A percentile compares a stretch with the other conserved stretches of the same genome.
These are phyloP conservation scores for Ctenopoma multispine DNA, from an alignment of 2,797 vertebrate species.

Conservation along the genomic window DNA sequence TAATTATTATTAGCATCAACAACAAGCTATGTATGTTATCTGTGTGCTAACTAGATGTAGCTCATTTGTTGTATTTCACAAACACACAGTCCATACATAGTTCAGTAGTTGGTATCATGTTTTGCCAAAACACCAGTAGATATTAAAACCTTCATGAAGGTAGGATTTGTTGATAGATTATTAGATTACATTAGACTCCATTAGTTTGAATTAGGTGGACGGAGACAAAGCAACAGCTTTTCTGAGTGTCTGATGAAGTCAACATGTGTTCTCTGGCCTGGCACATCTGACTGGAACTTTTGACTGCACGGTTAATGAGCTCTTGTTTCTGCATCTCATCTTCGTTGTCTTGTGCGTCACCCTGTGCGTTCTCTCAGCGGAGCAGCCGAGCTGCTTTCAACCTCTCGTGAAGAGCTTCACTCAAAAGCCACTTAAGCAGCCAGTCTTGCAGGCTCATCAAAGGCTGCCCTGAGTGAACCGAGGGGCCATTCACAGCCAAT, in stretches of 20 bases:
- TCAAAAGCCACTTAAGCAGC: constrained; percentile 71
- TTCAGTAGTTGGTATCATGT: too few relatives aligned
- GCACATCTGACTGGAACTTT: constrained; percentile 1
- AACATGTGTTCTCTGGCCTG: constrained; percentile 6
- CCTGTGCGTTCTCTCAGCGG: constrained; percentile 23
- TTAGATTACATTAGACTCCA: too few relatives aligned
- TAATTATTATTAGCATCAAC: too few relatives aligned
- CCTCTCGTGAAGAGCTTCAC: constrained; percentile 58
- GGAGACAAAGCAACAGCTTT: too few relatives aligned
- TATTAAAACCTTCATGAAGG: too few relatives aligned
- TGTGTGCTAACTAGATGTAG: too few relatives aligned
- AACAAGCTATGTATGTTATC: too few relatives aligned
- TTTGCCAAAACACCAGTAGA: too few relatives aligned
- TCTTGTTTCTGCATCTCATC: constrained; percentile 30
- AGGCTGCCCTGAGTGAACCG: constrained; percentile 57
- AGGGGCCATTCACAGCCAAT: constrained; percentile 66
- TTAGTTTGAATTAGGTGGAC: background rate
- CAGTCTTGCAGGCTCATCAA: constrained; percentile 66
- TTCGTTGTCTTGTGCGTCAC: background rate
- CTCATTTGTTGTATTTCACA: too few relatives aligned
- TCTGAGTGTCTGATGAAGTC: background rate
- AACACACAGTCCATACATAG: too few relatives aligned
- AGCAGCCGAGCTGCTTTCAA: constrained; percentile 52
- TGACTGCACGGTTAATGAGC: constrained; percentile 36
- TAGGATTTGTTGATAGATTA: too few relatives aligned